Base-by-base conservation (phyloP, 2,113 vertebrate species). In the Caranx melampygus region DNA sequence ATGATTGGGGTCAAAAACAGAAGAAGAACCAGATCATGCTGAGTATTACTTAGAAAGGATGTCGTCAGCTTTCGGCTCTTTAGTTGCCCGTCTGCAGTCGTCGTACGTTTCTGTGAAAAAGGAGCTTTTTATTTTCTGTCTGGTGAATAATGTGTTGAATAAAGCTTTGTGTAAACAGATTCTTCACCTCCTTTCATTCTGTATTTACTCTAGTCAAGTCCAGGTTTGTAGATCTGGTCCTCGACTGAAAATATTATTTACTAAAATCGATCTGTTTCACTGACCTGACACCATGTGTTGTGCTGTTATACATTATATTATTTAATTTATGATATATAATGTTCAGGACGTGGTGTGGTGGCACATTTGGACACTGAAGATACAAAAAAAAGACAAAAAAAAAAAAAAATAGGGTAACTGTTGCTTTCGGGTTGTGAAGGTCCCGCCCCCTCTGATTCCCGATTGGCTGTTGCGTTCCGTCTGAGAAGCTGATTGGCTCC, bases 401-500 rank as follows among this genome's bases (percentile, higher is more conserved):
- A n/a, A n/a, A n/a, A n/a, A 6, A 15, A 18, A 15, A 1, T 14
- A 16, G 20, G 14, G n/a, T 26, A 13, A 0, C 11, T 4, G n/a
- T 5, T 15, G 1, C 5, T 62, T 10, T 21, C 2, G 0, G 13
- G 42, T 58, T 0, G 16, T 31, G 8, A 0, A 11, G 5, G 45
- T 47, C 79, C 86, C 84, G 52, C 86, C 88, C 14, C 4, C 26
- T 33, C 6, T 0, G 7, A 0, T 64, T 5, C 0, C 51, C 63
- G 61, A 87, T 81, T 73, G 81, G 89, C 54, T 80, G 35, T 5
- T 20, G 16, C 0, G 0, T 26, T 20, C 12, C 0, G 0, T 31
- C 7, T 40, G 0, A 33, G 3, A 0, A 5, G 6, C 20, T 81
- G 66, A 90, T 91, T 92, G 87, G 90, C 15, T 78, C 0, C 0